Base-by-base conservation (phyloP, 2,113 vertebrate genomes). In the Pipa parva region DNA sequence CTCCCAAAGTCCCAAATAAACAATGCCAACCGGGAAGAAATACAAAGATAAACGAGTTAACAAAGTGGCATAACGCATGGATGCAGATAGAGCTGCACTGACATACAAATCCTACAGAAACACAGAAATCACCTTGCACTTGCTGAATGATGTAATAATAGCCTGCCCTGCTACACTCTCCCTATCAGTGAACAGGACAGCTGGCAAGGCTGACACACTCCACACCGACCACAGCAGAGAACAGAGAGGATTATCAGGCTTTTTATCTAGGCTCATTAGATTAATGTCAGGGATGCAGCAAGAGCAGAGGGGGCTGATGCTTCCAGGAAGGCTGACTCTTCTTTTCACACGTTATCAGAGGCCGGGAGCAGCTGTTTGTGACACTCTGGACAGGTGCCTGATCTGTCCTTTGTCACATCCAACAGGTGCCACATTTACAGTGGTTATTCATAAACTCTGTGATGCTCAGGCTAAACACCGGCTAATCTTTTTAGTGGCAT, bases 231-330 rank as follows among this genome's bases (percentile, higher is more conserved):
- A 22, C 15, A 22, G 4, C n/a, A 2, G 12, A 22, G 2, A 49
- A 10, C 18, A 26, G 3, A 4, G 11, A 6, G n/a, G 8, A 39
- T n/a, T 68, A 68, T 68, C 64, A 59, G 56, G 64, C 64, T 68
- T 59, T 68, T 59, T 68, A 68, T 68, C 64, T 18, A 31, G n/a
- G 24, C 64, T 50, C 56, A 68, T 68, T 59, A 59, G 46, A 68
- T 68, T 68, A 68, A 29, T 59, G 56, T 50, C 55, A 66, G 63
- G 54, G 31, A 27, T 4, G 54, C 4, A 54, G 27, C 51, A 20
- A 17, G 45, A 17, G 39, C n/a, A 13, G 10, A 36, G 11, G 17
- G 1, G 55, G 25, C 12, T 42, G 62, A 12, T 4, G 37, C 24
- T 39, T 65, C 63, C 51, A 45, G 63, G 63, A 54, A 59, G 46